Conservation (phyloP, 2,797 vertebrate genomes). For the Chelon auratus region DNA sequence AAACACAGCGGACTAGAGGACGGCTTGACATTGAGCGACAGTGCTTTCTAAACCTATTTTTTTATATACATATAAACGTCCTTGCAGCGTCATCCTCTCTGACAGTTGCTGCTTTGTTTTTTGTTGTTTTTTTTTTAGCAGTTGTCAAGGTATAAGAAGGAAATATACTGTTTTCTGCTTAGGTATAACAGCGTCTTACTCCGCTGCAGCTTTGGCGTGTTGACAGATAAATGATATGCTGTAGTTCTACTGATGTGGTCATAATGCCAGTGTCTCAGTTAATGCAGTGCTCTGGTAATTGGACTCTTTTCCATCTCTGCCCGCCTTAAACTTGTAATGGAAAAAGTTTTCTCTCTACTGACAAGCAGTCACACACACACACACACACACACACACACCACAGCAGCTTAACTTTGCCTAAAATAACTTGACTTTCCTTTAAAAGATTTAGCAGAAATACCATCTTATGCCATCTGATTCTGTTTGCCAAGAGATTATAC, state of each 20-base stretch:
- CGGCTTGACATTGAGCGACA: conserved; percentile 56
- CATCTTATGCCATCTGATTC: neutral
- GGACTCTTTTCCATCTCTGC: conserved; percentile 37
- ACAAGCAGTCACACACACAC: conserved; percentile 19
- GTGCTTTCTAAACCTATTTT: conserved; percentile 14
- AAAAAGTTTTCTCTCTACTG: conserved; percentile 51
- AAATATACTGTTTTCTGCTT: too few relatives aligned
- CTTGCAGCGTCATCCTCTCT: conserved; percentile 30
- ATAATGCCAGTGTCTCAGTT: conserved; percentile 55
- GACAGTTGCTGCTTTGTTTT: conserved; percentile 36
- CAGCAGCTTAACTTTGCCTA: neutral
- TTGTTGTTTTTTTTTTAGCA: conserved; percentile 43
- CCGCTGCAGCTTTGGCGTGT: conserved; percentile 13
- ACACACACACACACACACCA: neutral
- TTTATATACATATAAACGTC: neutral
- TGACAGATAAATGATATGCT: conserved; percentile 75
- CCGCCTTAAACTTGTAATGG: conserved; percentile 62
- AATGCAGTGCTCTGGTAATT: conserved; percentile 53
- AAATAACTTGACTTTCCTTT: conserved; percentile 6
- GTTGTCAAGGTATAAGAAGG: conserved; percentile 31
- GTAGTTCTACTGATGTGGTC: conserved; percentile 51
- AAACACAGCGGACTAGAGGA: conserved; percentile 55
- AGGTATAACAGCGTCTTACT: conserved; percentile 30
- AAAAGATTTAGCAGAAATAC: neutral
- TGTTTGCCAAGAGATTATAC: conserved; percentile 1